These are phyloP conservation scores for Channa striata DNA, from an alignment of 2,797 vertebrate genomes.

Conservation along the genomic window DNA sequence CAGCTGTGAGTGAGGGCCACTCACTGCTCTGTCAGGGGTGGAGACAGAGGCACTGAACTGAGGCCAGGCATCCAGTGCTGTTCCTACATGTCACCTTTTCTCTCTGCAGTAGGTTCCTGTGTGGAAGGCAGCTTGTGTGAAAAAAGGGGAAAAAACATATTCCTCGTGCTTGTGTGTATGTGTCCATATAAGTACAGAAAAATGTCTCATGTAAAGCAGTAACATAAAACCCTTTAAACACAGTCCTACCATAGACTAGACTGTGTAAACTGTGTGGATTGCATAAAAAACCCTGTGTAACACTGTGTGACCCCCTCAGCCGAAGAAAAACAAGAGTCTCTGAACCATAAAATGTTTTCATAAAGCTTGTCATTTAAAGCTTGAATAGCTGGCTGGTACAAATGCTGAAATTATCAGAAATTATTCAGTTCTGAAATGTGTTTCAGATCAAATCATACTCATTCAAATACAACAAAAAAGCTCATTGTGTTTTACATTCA, in stretches of 20 bases:
- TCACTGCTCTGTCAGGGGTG: constrained; percentile 71
- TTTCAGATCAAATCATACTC: neutral
- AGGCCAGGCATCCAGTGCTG: constrained; percentile 67
- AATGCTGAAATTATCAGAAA: constrained; percentile 12
- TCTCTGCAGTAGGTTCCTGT: constrained; percentile 63
- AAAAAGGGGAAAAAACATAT: constrained; percentile 33
- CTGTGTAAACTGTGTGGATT: constrained; percentile 54
- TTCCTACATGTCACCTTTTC: constrained; percentile 71
- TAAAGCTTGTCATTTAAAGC: constrained; percentile 30
- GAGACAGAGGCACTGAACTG: constrained; percentile 77
- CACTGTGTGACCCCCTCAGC: constrained; percentile 6
- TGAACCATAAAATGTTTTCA: constrained; percentile 24
- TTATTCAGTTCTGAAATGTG: neutral
- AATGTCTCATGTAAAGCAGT: constrained; percentile 42
- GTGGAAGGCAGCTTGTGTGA: constrained; percentile 52
- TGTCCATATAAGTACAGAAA: constrained; percentile 3
- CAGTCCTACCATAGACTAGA: constrained; percentile 23
- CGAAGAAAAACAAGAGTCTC: constrained; percentile 17
- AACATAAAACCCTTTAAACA: constrained; percentile 24
- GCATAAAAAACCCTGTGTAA: constrained; percentile 42
- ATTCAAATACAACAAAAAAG: neutral
- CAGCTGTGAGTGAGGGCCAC: constrained; percentile 77
- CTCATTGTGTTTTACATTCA: neutral
- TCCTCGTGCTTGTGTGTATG: neutral
- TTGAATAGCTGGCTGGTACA: constrained; percentile 9